Conservation (phyloP, 2,113 vertebrate species). For the Manacus vitellinus region DNA sequence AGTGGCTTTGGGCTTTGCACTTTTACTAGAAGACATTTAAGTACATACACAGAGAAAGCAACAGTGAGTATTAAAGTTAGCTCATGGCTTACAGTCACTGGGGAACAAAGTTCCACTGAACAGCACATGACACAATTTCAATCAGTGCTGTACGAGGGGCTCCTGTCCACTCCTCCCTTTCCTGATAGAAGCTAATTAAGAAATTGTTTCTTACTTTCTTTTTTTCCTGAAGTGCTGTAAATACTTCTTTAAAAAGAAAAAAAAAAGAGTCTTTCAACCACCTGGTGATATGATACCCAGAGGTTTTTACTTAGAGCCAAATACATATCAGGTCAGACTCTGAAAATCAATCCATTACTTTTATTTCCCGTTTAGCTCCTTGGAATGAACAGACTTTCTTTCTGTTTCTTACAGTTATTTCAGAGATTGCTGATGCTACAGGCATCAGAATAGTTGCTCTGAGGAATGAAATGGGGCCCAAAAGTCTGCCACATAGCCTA, state of each 20-base stretch:
- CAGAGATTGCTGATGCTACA: neutral
- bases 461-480: neutral
- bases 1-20: neutral
- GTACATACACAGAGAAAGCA: neutral
- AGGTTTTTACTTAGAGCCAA: neutral
- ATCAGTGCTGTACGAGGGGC: accelerated
- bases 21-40: neutral
- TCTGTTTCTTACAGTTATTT: neutral
- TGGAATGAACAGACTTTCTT: neutral
- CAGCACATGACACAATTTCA: neutral
- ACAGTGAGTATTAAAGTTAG: neutral
- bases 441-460: neutral
- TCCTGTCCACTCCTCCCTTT: neutral
- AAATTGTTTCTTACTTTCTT: neutral
- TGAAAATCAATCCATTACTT: neutral
- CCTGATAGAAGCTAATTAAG: neutral
- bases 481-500: neutral
- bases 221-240: neutral
- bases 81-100: neutral
- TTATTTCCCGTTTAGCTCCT: neutral
- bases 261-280: neutral
- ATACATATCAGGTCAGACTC: neutral
- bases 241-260: neutral
- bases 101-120: neutral
- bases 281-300: neutral